These are phyloP conservation scores for Perca flavescens DNA, from an alignment of 2,113 vertebrate genomes.

Conservation along the genomic window DNA sequence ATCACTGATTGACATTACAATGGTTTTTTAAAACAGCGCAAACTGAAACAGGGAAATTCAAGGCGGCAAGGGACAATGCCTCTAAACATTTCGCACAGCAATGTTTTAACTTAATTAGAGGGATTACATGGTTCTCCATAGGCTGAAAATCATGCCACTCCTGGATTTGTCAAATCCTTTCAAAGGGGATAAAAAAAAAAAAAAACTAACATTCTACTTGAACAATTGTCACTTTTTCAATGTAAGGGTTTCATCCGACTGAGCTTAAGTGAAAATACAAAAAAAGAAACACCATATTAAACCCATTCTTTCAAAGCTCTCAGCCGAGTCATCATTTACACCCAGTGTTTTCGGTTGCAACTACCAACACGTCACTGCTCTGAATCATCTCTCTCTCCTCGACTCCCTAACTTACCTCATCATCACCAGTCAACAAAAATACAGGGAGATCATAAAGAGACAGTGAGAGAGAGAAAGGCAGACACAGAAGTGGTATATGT, in stretches of 20 bases:
- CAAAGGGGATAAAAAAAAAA: conserved; percentile 29
- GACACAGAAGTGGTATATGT: conserved; percentile 44
- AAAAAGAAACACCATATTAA: conserved; percentile 49
- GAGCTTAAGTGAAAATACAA: conserved; percentile 37
- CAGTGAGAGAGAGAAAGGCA: conserved; percentile 39
- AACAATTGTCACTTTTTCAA: conserved; percentile 36
- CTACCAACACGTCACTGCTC: conserved; percentile 60
- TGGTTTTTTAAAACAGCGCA: background rate
- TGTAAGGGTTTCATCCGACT: conserved; percentile 43
- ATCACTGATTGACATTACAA: conserved; percentile 15
- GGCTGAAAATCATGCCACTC: conserved; percentile 19
- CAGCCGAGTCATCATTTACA: conserved; percentile 61
- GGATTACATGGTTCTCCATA: conserved; percentile 36
- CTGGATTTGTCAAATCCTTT: conserved; percentile 24
- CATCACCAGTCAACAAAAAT: conserved; percentile 72
- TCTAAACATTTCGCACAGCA: conserved; percentile 18
- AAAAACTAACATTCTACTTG: conserved; percentile 12
- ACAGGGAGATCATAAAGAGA: conserved; percentile 71
- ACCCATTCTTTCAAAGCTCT: conserved; percentile 55
- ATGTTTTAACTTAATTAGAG: conserved; percentile 44
- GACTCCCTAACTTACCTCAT: conserved; percentile 71
- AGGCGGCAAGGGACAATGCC: conserved; percentile 6
- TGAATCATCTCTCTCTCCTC: conserved; percentile 72
- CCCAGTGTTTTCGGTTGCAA: conserved; percentile 49
- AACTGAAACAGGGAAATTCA: background rate